Percentiles rank a stretch among this genome's conserved stretches.
phyloP scores from a whole-genome alignment of 2,113 vertebrate genomes.

The Mus spicilegus region DNA sequence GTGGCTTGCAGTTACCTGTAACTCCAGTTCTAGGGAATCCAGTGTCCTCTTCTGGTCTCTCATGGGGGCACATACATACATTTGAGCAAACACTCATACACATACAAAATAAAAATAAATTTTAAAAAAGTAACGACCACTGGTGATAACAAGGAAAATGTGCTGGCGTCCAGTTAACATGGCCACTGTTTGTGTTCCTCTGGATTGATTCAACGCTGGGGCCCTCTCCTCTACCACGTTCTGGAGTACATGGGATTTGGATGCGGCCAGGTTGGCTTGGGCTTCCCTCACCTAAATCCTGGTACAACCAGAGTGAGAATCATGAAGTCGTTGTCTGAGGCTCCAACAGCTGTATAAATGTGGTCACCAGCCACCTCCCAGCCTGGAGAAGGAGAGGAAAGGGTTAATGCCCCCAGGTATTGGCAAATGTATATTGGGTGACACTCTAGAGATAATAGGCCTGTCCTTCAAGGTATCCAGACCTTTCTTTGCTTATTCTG shows the following conservation, averaged over 20 bases:
- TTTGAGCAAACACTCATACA: background rate
- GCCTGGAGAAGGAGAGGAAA: constrained; percentile 84
- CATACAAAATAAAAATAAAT: background rate
- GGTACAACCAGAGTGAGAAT: constrained; percentile 92
- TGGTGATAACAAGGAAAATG: background rate
- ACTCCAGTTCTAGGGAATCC: background rate
- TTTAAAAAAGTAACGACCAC: background rate
- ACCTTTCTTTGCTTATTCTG: background rate
- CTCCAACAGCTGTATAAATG: constrained; percentile 92
- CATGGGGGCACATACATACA: background rate
- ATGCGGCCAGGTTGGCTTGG: background rate
- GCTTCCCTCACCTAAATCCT: constrained; percentile 93
- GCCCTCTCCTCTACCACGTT: background rate
- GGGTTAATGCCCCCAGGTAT: background rate
- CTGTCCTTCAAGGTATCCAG: background rate
- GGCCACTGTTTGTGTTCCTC: background rate
- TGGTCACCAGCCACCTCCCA: constrained; percentile 98
- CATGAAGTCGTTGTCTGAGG: constrained; percentile 93
- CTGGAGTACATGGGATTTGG: background rate
- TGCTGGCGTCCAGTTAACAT: background rate
- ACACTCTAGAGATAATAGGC: background rate
- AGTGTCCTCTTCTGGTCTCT: background rate
- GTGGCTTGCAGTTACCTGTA: background rate
- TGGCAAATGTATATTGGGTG: background rate
- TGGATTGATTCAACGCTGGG: background rate